Evolutionary conservation across 2,113 vertebrate genomes (phyloP), one percentile per base, ranked within the genome.

Genomic region (Chascanopsetta lugubris): DNA sequence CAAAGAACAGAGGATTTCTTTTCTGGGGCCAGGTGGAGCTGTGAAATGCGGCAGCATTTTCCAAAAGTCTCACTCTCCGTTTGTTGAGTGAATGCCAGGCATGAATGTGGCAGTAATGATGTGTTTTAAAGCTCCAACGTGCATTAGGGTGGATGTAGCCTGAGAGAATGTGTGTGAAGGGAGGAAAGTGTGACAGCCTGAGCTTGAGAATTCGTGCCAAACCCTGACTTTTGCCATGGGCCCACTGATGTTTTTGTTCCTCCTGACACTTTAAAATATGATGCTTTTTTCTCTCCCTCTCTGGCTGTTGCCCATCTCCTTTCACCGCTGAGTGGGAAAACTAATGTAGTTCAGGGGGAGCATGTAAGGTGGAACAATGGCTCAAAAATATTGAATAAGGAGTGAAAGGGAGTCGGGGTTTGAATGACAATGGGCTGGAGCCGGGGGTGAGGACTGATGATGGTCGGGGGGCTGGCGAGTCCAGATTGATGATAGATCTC

Each of bases 331-430:
- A 82, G 69, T 74, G 88, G 88, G 91, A 91, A 83, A 85, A 87
- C 71, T 87, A 87, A 86, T 76, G 88, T 87, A 88, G 85, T 84
- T 80, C 69, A 69, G 83, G 65, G 51, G 85, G 86, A 81, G 81
- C 82, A 85, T 79, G 86, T 80, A 83, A 83, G 80, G 77, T 66
- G 69, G 81, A 79, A 92, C 90, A 92, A 93, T 90, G 75, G 88
- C 56, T 74, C 75, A 61, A 73, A 91, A 93, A 91, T 90, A 89
- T 92, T 92, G 89, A 88, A 92, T 90, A 75, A 71, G 55, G 80
- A 57, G 80, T 87, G 87, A 89, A 91, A 86, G 79, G 87, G 82
- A 84, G 79, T 57, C 17, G 2, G 61, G 54, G 69, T 65, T 69
- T 69, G 82, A 88, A 88, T 87, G 85, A 91, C 87, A 93, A 93